phyloP scores from a whole-genome alignment of 2,797 vertebrate genomes.

The Mycteria americana region DNA sequence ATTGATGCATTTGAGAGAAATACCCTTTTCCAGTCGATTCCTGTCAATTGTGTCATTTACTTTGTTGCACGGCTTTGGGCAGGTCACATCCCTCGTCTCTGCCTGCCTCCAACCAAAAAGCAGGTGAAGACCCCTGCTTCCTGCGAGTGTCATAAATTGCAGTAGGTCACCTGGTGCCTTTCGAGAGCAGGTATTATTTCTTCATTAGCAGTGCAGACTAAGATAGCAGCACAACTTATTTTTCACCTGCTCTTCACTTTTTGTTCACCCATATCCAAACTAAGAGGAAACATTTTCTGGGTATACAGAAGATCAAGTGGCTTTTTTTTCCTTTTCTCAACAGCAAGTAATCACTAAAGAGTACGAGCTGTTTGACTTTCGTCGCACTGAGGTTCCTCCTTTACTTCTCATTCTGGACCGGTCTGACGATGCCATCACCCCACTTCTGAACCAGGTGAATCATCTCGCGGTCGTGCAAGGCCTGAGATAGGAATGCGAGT shows the following conservation, averaged over 20 bases:
- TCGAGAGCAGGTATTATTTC: neutral
- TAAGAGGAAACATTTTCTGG: neutral
- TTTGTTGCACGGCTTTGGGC: accelerated
- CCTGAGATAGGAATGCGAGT: neutral
- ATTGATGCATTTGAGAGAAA: neutral
- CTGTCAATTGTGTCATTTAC: neutral
- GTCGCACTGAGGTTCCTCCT: slow-evolving; percentile 93
- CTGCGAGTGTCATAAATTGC: accelerated
- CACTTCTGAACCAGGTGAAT: slow-evolving; percentile 88
- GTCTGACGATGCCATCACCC: slow-evolving; percentile 92
- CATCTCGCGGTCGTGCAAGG: neutral
- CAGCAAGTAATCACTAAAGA: slow-evolving; percentile 98
- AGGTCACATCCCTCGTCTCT: accelerated
- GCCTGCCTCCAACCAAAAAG: neutral
- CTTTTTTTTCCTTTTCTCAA: neutral
- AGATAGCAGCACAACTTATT: neutral
- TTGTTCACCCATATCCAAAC: neutral
- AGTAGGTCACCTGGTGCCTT: neutral
- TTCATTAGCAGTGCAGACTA: neutral
- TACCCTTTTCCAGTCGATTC: neutral
- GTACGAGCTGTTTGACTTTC: slow-evolving; percentile 95
- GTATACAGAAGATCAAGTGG: neutral
- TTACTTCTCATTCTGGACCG: slow-evolving; percentile 91
- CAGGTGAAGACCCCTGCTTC: neutral
- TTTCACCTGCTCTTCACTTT: neutral